phyloP scores from a whole-genome alignment of 2,888 invertebrate genomes.

The Melinaea menophilus region DNA sequence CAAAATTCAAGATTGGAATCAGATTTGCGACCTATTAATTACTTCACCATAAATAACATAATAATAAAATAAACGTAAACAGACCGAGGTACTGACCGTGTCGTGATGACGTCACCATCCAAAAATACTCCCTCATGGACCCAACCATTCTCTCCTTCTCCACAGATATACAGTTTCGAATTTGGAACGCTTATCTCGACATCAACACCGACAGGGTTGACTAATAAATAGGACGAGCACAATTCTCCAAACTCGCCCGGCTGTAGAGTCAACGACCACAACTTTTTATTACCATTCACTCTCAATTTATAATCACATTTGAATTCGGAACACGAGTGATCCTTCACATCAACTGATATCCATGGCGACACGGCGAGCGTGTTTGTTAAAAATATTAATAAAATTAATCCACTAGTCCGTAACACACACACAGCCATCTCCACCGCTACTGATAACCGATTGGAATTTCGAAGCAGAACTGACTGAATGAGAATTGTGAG shows the following conservation, averaged over 20 bases:
- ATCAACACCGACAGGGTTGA: conserved; percentile 37
- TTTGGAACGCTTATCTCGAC: conserved; percentile 47
- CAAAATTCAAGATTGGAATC: too few relatives aligned
- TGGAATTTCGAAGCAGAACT: conserved; percentile 15
- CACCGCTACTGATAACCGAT: conserved; percentile 35
- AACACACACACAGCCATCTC: conserved; percentile 55
- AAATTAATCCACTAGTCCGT: conserved; percentile 70
- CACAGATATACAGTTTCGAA: conserved; percentile 60
- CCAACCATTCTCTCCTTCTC: conserved; percentile 55
- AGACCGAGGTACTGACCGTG: conserved; percentile 43
- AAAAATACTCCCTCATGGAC: conserved; percentile 66
- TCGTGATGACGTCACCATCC: conserved; percentile 65
- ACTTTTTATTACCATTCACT: conserved; percentile 51
- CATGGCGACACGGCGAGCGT: conserved; percentile 60
- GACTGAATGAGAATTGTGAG: conserved; percentile 17
- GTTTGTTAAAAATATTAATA: conserved; percentile 65
- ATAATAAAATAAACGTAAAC: conserved; percentile 34
- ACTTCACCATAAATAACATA: conserved; percentile 5
- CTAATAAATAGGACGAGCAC: conserved; percentile 40
- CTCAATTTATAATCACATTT: conserved; percentile 59
- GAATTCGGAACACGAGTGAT: conserved; percentile 46
- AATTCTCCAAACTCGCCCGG: conserved; percentile 44
- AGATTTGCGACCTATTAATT: too few relatives aligned
- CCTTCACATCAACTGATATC: conserved; percentile 61
- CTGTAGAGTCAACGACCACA: conserved; percentile 61